phyloP scores from a whole-genome alignment of 1,140 invertebrate genomes.

The Bombus pyrosoma region DNA sequence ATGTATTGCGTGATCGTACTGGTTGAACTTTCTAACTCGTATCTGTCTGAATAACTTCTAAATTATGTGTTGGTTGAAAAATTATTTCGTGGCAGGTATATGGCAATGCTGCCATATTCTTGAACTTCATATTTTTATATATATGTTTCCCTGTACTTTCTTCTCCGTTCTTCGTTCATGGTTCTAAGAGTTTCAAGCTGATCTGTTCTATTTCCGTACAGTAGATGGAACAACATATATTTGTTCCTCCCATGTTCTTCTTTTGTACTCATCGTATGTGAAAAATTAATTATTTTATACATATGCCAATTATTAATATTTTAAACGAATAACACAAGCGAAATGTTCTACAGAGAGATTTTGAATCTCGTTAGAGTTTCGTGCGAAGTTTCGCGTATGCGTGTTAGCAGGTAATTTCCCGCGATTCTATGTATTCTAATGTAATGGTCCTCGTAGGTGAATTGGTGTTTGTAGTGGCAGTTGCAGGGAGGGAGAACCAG shows the following conservation, averaged over 20 bases:
- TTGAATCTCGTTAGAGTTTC: slow-evolving; percentile 39
- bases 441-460: slow-evolving; percentile 42
- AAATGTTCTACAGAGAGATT: slow-evolving; percentile 35
- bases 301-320: not conserved
- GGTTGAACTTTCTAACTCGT: not conserved
- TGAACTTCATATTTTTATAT: not conserved
- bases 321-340: not conserved
- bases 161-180: not conserved
- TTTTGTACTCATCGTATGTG: not conserved
- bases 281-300: not conserved
- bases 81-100: not conserved
- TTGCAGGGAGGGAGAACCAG: not conserved
- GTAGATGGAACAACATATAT: not conserved
- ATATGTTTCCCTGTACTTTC: not conserved
- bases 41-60: not conserved
- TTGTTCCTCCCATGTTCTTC: not conserved
- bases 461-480: not conserved
- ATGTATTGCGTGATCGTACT: not conserved
- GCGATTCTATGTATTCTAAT: slow-evolving; percentile 47
- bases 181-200: not conserved
- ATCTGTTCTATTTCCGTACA: not conserved
- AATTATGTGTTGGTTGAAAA: not conserved
- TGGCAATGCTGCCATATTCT: not conserved
- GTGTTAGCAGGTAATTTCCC: slow-evolving; percentile 38
- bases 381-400: not conserved